A percentile compares a stretch with the other conserved stretches of the same genome.
Conservation (phyloP, 2,888 invertebrate species). For the Papilio gigon region DNA sequence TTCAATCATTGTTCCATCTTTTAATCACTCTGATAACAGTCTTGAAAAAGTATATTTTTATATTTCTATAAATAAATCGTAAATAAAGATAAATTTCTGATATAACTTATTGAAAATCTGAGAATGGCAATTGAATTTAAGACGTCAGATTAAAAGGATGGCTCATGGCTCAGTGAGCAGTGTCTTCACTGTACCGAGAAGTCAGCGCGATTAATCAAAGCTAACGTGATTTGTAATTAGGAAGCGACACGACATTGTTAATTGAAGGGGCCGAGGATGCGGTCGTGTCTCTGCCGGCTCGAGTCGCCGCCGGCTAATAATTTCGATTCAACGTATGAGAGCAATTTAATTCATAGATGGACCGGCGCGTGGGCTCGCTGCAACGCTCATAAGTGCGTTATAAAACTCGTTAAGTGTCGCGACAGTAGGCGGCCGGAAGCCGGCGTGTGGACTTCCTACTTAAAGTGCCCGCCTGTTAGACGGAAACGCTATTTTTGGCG, state of each 20-base stretch:
- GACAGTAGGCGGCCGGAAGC: conserved; percentile 81
- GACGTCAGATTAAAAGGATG: background rate
- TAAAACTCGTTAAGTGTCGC: conserved; percentile 78
- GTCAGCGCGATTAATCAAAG: conserved; percentile 38
- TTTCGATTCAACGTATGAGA: conserved; percentile 63
- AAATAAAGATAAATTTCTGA: background rate
- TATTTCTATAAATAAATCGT: background rate
- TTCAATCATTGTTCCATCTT: too few relatives aligned
- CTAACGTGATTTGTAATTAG: conserved; percentile 37
- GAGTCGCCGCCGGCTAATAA: conserved; percentile 62
- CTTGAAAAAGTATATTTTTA: background rate
- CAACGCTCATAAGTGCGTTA: conserved; percentile 76
- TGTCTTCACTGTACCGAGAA: conserved; percentile 23
- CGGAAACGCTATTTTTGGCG: conserved; percentile 82
- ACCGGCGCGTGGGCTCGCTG: conserved; percentile 70
- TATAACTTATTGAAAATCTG: background rate
- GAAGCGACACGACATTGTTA: conserved; percentile 30
- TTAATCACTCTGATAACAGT: background rate
- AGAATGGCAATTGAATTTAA: background rate
- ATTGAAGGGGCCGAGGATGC: conserved; percentile 37
- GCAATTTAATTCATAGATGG: conserved; percentile 79
- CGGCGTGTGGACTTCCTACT: conserved; percentile 78
- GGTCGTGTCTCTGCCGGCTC: conserved; percentile 43
- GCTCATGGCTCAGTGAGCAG: background rate
- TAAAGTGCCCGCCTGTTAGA: conserved; percentile 68